Base-by-base conservation (phyloP, 2,888 invertebrate species). In the Dione juno region DNA sequence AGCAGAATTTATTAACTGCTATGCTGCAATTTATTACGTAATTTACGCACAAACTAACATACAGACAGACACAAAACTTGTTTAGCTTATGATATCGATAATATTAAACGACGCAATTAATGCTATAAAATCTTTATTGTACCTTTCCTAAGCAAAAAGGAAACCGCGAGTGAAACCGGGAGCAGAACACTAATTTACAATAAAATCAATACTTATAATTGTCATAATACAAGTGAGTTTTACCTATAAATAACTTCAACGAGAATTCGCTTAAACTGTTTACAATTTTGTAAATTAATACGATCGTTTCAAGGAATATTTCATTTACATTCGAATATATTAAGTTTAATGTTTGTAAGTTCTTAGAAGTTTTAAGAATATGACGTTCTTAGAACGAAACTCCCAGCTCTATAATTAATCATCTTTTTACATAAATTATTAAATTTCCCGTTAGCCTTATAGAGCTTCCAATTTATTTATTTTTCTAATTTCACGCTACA, bases 321-420 rank as follows among this genome's bases (percentile, higher is more conserved):
- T 13, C 35, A 54, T 54, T 54, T 54, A 37, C 35, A 54, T 54
- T 37, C n/a, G 3, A 8, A 54, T 54, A 54, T n/a, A 45, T 45
- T 45, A n/a, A 11, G 16, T 50, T 50, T 50, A 50, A 50, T 53
- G 14, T 14, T 53, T 53, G 14, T 28, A 53, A 14, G 35, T 53
- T 53, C 53, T 53, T 6, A 53, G 53, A 53, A 53, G 28, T 35
- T 54, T 54, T 54, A 16, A 54, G 54, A 35, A 54, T 10, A 35
- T 37, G 37, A 35, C 54, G 54, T 54, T 54, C 37, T 9, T 1
- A 5, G 54, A 54, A 54, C 28, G n/a, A 35, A 54, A 19, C 19
- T 54, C 54, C 35, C 54, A 37, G n/a, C 35, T 54, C 35, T 54
- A n/a, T 54, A n/a, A 54, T 54, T 54, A 35, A 54, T 54, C 54